Base-by-base conservation (phyloP, 2,113 vertebrate genomes). In the Bolborhynchus lineola region DNA sequence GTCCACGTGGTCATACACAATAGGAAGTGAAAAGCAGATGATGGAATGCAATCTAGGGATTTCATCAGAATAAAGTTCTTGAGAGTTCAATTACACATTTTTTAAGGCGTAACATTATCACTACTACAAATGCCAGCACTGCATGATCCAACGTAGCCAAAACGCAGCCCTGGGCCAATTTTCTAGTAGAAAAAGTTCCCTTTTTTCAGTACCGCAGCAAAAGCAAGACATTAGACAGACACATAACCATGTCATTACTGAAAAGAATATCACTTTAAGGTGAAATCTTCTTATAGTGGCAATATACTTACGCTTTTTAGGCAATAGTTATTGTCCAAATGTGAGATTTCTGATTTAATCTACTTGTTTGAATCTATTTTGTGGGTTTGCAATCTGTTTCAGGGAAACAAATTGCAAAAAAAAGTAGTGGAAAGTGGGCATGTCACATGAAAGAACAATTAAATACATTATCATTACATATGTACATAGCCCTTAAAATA, bases 91-190 rank as follows among this genome's bases (percentile, higher is more conserved):
- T 93, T 88, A 92, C 52, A 96, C 69, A 67, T 88, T 91, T 82
- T 74, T 95, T 62, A 33, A 57, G 26, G 76, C 69, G 92, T 84
- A 50, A 87, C 78, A 92, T 96, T 94, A 96, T 89, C 88, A 24
- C 72, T 57, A 0, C 74, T 87, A 91, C 39, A 87, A 87, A 92
- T 92, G 86, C 88, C 93, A 95, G 53, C 57, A 62, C 57, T 84
- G 65, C 33, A 37, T 47, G 65, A 82, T 88, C 77, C 52, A 65
- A 57, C 62, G 65, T 21, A 93, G 69, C 76, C 91, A 86, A 95
- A 93, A 82, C 0, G 16, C 31, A 94, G 69, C 60, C 26, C 11
- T 19, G 33, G 80, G 80, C 60, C 69, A 92, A 79, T 79, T 91
- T 86, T 52, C 52, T 57, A 44, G 47, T 14, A 62, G 62, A 47